Evolutionary conservation across 1,140 invertebrate species (phyloP).

Genomic region (Campodea augens): DNA sequence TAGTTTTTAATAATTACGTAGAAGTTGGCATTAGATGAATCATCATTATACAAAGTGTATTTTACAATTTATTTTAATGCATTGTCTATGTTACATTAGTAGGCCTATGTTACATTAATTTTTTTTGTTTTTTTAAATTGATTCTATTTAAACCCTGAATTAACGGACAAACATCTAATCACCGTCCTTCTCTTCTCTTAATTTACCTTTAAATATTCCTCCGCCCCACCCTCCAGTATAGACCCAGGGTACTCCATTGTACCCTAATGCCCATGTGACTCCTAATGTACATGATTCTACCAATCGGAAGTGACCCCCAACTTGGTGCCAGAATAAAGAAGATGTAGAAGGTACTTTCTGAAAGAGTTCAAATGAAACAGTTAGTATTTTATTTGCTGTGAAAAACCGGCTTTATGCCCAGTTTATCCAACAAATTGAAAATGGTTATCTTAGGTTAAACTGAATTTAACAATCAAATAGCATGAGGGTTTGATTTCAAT

Average conservation of each 20-base stretch:
- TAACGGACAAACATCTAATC: no score
- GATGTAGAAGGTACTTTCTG: constrained; percentile 45
- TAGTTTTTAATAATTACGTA: no score
- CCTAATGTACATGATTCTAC: constrained; percentile 53
- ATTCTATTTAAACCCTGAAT: background rate
- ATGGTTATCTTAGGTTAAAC: no score
- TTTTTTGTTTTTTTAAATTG: background rate
- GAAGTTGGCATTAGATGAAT: background rate
- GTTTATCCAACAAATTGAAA: no score
- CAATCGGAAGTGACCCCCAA: constrained; percentile 60
- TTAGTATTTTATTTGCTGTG: no score
- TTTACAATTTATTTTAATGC: background rate
- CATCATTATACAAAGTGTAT: background rate
- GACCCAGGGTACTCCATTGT: constrained; percentile 63
- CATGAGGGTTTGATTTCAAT: no score
- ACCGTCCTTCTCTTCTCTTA: no score
- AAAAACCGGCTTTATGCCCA: no score
- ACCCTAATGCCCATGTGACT: constrained; percentile 72
- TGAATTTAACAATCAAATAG: no score
- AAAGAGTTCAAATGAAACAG: no score
- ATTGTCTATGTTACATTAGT: background rate
- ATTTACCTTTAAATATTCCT: constrained; percentile 44
- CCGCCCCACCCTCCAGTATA: constrained; percentile 76
- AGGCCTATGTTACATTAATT: background rate
- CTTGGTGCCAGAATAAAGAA: constrained; percentile 59